phyloP scores from a whole-genome alignment of 2,797 vertebrate genomes.

The Trichosurus vulpecula region DNA sequence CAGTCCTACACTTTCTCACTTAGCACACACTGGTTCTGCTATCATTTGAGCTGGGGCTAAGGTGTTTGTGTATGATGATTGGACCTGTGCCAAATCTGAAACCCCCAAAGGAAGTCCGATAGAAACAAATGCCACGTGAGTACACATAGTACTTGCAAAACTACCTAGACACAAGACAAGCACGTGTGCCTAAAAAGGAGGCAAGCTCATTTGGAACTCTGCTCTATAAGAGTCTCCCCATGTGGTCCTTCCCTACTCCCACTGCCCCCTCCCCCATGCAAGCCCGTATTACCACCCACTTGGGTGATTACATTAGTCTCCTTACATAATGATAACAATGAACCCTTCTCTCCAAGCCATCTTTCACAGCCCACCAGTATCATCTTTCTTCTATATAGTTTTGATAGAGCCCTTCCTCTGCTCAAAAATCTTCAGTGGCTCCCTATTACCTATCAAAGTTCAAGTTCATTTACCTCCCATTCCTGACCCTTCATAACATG shows the following conservation, averaged over 20 bases:
- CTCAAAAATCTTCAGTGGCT: background rate
- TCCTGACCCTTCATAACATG: background rate
- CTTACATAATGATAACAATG: background rate
- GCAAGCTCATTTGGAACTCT: background rate
- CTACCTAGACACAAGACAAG: background rate
- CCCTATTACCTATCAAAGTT: background rate
- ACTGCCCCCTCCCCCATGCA: background rate
- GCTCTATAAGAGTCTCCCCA: background rate
- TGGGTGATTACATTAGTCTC: background rate
- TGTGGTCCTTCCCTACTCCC: background rate
- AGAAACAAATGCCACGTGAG: background rate
- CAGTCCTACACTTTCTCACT: background rate
- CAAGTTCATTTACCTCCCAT: background rate
- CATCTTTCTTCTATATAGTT: background rate
- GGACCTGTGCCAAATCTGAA: background rate
- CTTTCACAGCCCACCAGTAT: background rate
- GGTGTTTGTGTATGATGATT: background rate
- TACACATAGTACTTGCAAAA: background rate
- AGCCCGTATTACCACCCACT: background rate
- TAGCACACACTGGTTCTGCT: background rate
- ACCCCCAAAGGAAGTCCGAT: background rate
- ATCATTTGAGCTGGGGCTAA: background rate
- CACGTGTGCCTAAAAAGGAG: background rate
- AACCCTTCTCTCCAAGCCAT: background rate
- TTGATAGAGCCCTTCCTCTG: background rate